Percentiles rank a stretch among this genome's conserved stretches.
Evolutionary conservation across 1,140 invertebrate genomes (phyloP).

Genomic region (Stegodyphus mimosarum): DNA sequence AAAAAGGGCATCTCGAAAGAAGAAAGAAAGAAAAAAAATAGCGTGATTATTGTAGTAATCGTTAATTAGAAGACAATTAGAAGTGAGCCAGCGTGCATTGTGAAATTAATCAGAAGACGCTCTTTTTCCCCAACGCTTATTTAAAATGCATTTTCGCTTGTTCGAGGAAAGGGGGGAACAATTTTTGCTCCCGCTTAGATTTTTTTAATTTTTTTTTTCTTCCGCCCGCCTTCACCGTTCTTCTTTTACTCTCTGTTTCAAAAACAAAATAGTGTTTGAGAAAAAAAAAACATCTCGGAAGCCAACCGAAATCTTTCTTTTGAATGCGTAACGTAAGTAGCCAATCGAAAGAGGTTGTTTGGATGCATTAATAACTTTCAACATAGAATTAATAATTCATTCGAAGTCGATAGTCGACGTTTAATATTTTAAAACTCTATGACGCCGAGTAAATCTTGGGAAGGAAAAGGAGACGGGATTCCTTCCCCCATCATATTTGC

Average conservation of each 20-base stretch:
- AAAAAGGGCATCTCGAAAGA: not conserved
- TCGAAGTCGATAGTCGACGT: slow-evolving; percentile 9
- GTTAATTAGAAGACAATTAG: slow-evolving; percentile 47
- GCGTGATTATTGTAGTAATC: slow-evolving; percentile 23
- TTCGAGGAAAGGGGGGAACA: not conserved
- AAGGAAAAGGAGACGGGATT: too few relatives aligned
- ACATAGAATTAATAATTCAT: slow-evolving; percentile 54
- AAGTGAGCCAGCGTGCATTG: not conserved
- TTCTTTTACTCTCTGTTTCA: not conserved
- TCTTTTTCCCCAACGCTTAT: slow-evolving; percentile 17
- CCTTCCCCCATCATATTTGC: too few relatives aligned
- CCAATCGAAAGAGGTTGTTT: slow-evolving; percentile 32
- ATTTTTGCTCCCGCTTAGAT: slow-evolving; percentile 1
- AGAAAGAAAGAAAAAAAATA: not conserved
- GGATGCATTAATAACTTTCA: slow-evolving; percentile 50
- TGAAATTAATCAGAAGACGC: slow-evolving; percentile 16
- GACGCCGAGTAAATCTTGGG: too few relatives aligned
- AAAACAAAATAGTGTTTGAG: not conserved
- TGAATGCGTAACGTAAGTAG: slow-evolving; percentile 35
- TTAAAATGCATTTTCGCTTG: slow-evolving; percentile 48
- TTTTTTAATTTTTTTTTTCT: not conserved
- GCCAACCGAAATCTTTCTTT: slow-evolving; percentile 39
- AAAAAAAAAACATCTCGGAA: slow-evolving; percentile 5
- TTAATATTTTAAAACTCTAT: not conserved
- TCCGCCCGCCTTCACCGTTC: not conserved